Evolutionary conservation across 2,113 vertebrate species (phyloP), one percentile per base, ranked within the genome.

Genomic region (Chelonoidis abingdonii): DNA sequence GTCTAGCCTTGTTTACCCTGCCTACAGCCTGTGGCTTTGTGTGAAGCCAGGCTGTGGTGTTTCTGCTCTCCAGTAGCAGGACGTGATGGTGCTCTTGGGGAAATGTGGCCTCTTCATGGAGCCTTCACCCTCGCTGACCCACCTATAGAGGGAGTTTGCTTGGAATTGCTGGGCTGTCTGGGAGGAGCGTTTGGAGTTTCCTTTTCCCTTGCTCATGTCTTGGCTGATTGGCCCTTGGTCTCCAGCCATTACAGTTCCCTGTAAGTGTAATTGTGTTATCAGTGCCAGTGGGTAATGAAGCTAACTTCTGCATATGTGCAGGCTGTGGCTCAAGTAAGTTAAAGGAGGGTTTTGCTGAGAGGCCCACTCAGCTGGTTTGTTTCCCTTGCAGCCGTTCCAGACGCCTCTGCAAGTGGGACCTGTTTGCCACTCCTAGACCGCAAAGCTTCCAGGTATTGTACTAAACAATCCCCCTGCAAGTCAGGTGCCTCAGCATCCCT

Each of bases 361-460:
- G 29, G 76, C 25, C 22, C 47, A 1, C 90, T 97, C 53, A 94
- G 49, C 2, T 1, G 1, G 1, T 1, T 83, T 80, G 53, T 93
- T 96, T 35, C 89, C 85, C 78, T 90, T 83, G 89, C 96, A 99
- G 99, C 97, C 98, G 98, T 86, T 98, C 97, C 93, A 98, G 97
- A 88, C 94, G 98, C 14, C 96, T 98, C 93, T 97, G 98, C 50
- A 92, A 90, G 19, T 69, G 86, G 81, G 98, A 98, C 79, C 97
- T 97, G 25, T 98, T 98, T 59, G 97, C 97, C 1, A 88, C 95
- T 2, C 98, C 98, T 69, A 98, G 94, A 94, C 97, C 98, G 0
- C 98, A 98, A 96, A 98, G 97, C 87, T 99, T 99, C 95, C 99
- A 99, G 99, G 99, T 99, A 98, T 84, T 5, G 17, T 65, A 24